Evolutionary conservation across 2,888 invertebrate genomes (phyloP).

Genomic region (Netelia virgata): DNA sequence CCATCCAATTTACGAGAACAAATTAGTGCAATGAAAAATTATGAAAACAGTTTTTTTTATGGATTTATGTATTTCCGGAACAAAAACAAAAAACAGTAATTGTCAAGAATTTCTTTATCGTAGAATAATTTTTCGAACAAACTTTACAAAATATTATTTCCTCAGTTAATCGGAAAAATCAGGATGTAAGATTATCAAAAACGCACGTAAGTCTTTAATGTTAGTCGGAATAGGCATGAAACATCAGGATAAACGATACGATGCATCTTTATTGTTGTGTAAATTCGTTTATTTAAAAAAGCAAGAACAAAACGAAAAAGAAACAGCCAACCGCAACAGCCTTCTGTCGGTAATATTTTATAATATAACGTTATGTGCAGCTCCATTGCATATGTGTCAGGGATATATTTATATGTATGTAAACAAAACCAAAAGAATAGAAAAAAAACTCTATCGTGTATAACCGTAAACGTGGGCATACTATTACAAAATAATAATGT

Average conservation of each 20-base stretch:
- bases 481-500: constrained; percentile 59
- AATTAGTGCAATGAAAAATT: background rate
- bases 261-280: background rate
- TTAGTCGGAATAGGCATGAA: background rate
- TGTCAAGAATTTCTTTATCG: too few species aligned
- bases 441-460: constrained; percentile 74
- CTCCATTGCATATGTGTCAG: constrained; percentile 77
- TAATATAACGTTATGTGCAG: constrained; percentile 75
- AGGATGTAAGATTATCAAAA: too few species aligned
- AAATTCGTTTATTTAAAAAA: constrained; percentile 9
- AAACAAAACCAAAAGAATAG: constrained; percentile 55
- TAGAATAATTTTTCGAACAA: too few species aligned
- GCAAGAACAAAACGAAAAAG: constrained; percentile 5
- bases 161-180: too few species aligned
- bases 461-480: constrained; percentile 71
- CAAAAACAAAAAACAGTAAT: too few species aligned
- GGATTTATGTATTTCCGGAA: too few species aligned
- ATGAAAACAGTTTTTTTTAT: background rate
- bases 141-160: too few species aligned
- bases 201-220: too few species aligned
- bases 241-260: background rate
- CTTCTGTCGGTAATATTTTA: constrained; percentile 73
- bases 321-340: constrained; percentile 67
- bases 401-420: constrained; percentile 75
- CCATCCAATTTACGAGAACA: background rate